Percentiles rank a stretch among this genome's conserved stretches.
phyloP scores from a whole-genome alignment of 2,888 invertebrate species.

The Polydrusus tereticollis region DNA sequence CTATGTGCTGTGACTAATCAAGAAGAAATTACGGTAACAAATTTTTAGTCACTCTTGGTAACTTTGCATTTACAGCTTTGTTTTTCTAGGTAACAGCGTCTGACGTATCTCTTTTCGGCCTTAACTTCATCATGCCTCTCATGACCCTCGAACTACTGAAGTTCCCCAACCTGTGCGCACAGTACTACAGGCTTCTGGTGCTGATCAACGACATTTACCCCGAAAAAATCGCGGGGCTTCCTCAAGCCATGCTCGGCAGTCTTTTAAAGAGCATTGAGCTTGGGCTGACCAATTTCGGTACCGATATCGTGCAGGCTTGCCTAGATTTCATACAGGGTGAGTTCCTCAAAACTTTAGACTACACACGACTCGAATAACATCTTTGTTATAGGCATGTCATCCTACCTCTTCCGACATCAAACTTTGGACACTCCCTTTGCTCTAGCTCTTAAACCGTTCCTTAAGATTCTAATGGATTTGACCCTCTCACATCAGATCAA shows the following conservation, averaged over 20 bases:
- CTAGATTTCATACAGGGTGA: constrained; percentile 71
- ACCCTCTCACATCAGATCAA: constrained; percentile 76
- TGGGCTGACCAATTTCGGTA: constrained; percentile 73
- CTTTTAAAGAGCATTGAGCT: constrained; percentile 72
- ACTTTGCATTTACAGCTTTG: background rate
- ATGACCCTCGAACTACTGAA: constrained; percentile 80
- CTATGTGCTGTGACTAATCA: constrained; percentile 57
- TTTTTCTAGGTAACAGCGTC: constrained; percentile 65
- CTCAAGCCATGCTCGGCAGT: constrained; percentile 69
- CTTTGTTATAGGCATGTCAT: constrained; percentile 63
- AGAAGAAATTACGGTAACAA: constrained; percentile 58
- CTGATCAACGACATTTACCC: constrained; percentile 77
- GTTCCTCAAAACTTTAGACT: background rate
- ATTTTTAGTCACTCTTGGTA: background rate
- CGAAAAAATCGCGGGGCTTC: constrained; percentile 71
- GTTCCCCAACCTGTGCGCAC: constrained; percentile 76
- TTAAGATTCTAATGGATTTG: constrained; percentile 75
- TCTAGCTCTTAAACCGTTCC: constrained; percentile 62
- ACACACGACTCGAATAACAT: background rate
- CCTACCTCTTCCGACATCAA: constrained; percentile 66
- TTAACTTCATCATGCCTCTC: constrained; percentile 79
- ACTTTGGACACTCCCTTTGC: constrained; percentile 59
- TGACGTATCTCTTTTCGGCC: constrained; percentile 77
- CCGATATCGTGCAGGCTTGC: constrained; percentile 71
- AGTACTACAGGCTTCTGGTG: constrained; percentile 74